These are phyloP conservation scores for Saturnia pavonia DNA, from an alignment of 2,888 invertebrate genomes.

Conservation along the genomic window DNA sequence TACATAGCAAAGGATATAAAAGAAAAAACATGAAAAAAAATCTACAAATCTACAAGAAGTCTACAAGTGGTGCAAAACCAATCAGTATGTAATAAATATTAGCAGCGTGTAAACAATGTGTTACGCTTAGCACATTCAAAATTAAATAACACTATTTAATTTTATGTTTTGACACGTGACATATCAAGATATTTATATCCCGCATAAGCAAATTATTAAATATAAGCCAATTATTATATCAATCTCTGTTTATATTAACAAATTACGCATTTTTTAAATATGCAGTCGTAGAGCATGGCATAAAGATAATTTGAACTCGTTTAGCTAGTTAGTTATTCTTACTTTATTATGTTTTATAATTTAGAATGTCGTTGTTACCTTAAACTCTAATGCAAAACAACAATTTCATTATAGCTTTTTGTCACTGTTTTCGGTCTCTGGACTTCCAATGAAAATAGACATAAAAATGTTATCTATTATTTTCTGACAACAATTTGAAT, in stretches of 20 bases:
- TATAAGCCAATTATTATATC: background rate
- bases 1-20: no score
- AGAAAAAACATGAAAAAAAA: no score
- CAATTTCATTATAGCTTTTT: background rate
- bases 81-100: no score
- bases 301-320: background rate
- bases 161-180: constrained; percentile 17
- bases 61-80: no score
- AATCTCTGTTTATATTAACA: background rate
- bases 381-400: no score
- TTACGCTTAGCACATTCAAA: background rate
- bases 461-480: background rate
- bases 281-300: background rate
- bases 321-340: background rate
- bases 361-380: background rate
- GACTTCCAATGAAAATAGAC: background rate
- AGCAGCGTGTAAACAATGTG: no score
- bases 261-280: background rate
- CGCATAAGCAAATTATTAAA: background rate
- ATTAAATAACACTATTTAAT: constrained; percentile 15
- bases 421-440: background rate
- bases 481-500: no score
- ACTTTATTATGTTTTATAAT: background rate
- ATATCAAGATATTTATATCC: constrained; percentile 11
- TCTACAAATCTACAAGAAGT: no score